Conservation (phyloP, 2,797 vertebrate species). For the Macropodus opercularis region DNA sequence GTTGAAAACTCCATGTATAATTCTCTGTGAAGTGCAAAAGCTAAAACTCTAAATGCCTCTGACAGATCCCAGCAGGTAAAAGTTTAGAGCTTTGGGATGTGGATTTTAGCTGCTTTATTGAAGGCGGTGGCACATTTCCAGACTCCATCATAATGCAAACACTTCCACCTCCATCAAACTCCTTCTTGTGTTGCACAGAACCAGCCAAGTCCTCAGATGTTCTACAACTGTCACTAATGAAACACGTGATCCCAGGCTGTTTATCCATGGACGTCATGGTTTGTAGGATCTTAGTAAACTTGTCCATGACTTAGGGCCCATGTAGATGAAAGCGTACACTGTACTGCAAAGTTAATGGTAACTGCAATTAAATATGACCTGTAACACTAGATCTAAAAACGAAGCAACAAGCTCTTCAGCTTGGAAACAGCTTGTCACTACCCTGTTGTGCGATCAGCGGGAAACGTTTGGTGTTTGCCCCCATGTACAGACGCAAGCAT, state of each 20-base stretch:
- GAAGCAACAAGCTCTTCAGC: too few species aligned
- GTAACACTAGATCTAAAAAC: too few species aligned
- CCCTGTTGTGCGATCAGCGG: too few species aligned
- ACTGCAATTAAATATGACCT: background rate
- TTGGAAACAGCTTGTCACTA: too few species aligned
- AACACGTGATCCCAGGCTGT: constrained; percentile 40
- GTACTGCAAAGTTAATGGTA: background rate
- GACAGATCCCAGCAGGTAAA: constrained; percentile 84
- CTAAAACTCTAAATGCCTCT: constrained; percentile 77
- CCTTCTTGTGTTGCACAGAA: constrained; percentile 32
- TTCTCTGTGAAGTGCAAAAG: constrained; percentile 81
- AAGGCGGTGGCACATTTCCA: constrained; percentile 68
- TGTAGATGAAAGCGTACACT: background rate
- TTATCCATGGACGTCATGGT: constrained; percentile 28
- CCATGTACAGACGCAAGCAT: too few species aligned
- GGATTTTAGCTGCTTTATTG: constrained; percentile 74
- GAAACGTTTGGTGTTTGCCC: too few species aligned
- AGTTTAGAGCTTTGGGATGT: constrained; percentile 75
- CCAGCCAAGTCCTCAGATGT: constrained; percentile 39
- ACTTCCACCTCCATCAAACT: constrained; percentile 49
- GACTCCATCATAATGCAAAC: constrained; percentile 62
- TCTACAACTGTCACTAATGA: constrained; percentile 56
- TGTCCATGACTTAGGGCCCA: background rate
- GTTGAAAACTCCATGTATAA: constrained; percentile 79
- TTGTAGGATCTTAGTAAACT: constrained; percentile 5